These are phyloP conservation scores for Camelus dromedarius DNA, from an alignment of 2,113 vertebrate species.

Conservation along the genomic window DNA sequence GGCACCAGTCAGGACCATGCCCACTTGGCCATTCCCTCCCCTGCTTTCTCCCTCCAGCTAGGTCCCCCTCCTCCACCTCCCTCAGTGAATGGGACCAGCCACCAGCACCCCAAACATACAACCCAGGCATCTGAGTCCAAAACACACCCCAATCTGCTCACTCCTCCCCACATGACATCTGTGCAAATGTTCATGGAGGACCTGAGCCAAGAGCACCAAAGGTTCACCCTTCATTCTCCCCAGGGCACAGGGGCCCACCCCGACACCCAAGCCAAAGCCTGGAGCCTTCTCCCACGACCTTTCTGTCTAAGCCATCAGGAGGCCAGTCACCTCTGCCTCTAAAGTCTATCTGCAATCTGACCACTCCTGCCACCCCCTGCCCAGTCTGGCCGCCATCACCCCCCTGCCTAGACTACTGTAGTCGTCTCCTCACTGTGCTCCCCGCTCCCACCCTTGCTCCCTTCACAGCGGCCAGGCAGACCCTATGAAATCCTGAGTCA, in stretches of 20 bases:
- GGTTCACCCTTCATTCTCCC: background rate
- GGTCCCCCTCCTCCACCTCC: background rate
- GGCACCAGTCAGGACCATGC: accelerated
- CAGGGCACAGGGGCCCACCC: accelerated
- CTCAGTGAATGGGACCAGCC: background rate
- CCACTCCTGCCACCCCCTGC: accelerated
- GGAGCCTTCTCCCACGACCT: accelerated
- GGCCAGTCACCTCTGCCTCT: background rate
- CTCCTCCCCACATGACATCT: background rate
- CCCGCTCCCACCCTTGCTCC: background rate
- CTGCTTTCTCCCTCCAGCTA: background rate
- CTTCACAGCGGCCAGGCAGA: background rate
- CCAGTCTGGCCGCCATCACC: background rate
- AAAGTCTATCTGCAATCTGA: background rate
- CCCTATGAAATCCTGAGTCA: background rate
- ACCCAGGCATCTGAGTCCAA: background rate
- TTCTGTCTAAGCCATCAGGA: background rate
- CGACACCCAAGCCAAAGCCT: background rate
- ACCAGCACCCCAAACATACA: background rate
- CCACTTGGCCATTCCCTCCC: accelerated
- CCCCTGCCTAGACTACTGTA: background rate
- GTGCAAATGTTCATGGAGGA: background rate
- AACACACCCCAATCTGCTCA: accelerated
- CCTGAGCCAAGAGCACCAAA: background rate
- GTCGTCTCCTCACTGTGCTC: background rate